These are phyloP conservation scores for Adoxophyes honmai DNA, from an alignment of 1,140 invertebrate species.

Conservation along the genomic window DNA sequence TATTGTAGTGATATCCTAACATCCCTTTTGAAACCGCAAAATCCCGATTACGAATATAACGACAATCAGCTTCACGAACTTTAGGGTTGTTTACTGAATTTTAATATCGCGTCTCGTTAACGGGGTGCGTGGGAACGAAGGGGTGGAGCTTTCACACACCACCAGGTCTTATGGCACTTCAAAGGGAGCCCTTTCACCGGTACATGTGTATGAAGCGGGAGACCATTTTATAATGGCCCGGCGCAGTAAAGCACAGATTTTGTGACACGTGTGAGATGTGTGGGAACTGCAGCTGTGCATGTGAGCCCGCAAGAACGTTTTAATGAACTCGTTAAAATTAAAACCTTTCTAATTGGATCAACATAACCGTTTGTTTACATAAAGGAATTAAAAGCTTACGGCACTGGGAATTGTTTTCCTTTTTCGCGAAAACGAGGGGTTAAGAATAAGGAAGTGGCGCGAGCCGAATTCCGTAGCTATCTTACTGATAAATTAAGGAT, in stretches of 20 bases:
- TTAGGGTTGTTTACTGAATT: constrained; percentile 11
- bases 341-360: constrained; percentile 1
- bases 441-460: too few relatives aligned
- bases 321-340: constrained; percentile 7
- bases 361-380: neutral
- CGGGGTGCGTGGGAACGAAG: constrained; percentile 7
- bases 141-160: constrained; percentile 3
- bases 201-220: neutral
- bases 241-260: neutral
- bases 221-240: neutral
- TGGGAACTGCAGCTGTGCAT: constrained; percentile 4
- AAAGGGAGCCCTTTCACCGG: neutral
- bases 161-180: neutral
- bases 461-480: too few relatives aligned
- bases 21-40: too few relatives aligned
- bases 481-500: too few relatives aligned
- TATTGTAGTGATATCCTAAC: too few relatives aligned
- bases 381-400: neutral
- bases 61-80: constrained; percentile 1
- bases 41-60: neutral
- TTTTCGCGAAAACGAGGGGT: too few relatives aligned
- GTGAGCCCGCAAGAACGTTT: neutral
- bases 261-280: neutral
- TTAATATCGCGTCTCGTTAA: neutral
- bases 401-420: neutral